These are phyloP conservation scores for Lasioglossum leucozonium DNA, from an alignment of 2,888 invertebrate genomes.

Conservation along the genomic window DNA sequence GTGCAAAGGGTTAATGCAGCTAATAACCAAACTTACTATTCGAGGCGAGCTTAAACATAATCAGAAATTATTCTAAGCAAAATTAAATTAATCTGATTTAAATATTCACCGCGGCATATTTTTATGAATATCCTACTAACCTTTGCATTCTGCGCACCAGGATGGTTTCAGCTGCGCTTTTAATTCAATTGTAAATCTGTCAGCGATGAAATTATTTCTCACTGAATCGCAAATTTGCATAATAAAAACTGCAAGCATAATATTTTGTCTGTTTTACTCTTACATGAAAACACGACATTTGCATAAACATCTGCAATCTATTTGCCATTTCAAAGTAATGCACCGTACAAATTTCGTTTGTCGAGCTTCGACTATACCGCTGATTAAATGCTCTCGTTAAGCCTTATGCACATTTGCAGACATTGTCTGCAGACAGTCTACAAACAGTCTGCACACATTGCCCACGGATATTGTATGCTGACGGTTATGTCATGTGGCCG, in stretches of 20 bases:
- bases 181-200: not conserved
- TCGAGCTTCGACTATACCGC: not conserved
- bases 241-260: not conserved
- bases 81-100: no score
- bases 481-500: not conserved
- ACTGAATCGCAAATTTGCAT: not conserved
- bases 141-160: not conserved
- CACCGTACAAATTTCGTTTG: not conserved
- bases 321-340: not conserved
- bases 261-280: not conserved
- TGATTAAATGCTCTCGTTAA: conserved; percentile 3
- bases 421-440: not conserved
- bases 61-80: no score
- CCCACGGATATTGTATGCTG: not conserved
- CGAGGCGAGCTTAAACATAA: not conserved
- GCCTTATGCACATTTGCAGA: conserved; percentile 11
- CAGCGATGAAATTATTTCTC: not conserved
- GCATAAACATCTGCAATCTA: not conserved
- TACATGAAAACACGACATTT: not conserved
- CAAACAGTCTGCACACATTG: conserved; percentile 12
- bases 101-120: not conserved
- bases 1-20: no score
- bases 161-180: not conserved
- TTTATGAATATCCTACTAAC: not conserved
- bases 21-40: not conserved